Conservation (phyloP, 1,140 invertebrate genomes). For the Zaprionus ornatus region DNA sequence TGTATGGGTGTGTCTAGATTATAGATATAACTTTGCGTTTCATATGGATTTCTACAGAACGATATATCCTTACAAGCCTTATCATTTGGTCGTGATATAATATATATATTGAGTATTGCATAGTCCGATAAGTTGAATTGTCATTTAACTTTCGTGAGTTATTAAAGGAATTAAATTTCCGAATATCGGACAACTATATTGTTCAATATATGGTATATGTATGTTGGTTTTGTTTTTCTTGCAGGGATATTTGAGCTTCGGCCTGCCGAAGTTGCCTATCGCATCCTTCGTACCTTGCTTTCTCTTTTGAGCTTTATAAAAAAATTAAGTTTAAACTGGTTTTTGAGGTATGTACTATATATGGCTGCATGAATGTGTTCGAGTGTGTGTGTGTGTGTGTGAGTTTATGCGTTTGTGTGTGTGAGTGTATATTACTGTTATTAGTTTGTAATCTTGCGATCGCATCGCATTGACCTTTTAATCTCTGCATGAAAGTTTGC, state of each 20-base stretch:
- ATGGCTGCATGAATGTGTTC: not conserved
- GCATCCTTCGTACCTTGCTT: not conserved
- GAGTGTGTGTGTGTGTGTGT: not conserved
- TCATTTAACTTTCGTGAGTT: not conserved
- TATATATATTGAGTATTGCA: not conserved
- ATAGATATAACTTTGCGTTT: constrained; percentile 51
- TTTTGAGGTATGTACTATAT: not conserved
- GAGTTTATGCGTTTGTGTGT: constrained; percentile 7
- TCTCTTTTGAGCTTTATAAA: constrained; percentile 3
- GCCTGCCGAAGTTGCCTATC: constrained; percentile 12
- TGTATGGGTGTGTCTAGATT: constrained; percentile 35
- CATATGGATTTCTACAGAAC: constrained; percentile 28
- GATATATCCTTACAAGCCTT: constrained; percentile 3
- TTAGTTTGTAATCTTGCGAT: constrained; percentile 21
- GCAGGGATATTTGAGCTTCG: constrained; percentile 24
- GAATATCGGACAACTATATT: constrained; percentile 4
- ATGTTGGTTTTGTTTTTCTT: not conserved
- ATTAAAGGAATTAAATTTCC: not conserved
- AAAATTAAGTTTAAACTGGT: constrained; percentile 9
- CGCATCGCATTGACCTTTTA: constrained; percentile 39
- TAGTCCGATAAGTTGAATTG: not conserved
- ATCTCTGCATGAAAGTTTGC: not conserved
- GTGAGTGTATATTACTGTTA: constrained; percentile 22
- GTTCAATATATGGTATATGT: not conserved
- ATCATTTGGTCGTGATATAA: not conserved